Conservation (phyloP, 2,797 vertebrate genomes). For the Anabacerthia variegaticeps region DNA sequence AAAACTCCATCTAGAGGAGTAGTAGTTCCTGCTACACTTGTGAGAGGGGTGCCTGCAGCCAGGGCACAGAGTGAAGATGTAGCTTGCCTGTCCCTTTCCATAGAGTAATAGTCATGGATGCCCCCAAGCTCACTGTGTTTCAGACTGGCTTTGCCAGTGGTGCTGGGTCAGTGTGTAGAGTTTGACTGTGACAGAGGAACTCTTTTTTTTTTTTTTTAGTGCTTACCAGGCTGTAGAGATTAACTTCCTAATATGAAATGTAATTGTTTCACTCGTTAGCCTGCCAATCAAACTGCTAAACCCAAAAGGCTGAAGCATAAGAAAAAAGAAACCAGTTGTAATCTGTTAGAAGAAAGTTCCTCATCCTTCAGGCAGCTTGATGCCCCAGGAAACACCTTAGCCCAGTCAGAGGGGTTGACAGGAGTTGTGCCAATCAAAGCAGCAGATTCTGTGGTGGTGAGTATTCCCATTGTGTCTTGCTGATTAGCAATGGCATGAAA, state of each 20-base stretch:
- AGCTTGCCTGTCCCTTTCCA: neutral
- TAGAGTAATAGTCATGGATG: neutral
- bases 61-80: neutral
- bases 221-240: neutral
- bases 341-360: neutral
- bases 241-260: neutral
- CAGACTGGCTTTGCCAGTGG: neutral
- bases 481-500: neutral
- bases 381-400: neutral
- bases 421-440: neutral
- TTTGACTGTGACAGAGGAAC: neutral
- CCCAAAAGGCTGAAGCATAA: neutral
- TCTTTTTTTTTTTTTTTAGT: neutral
- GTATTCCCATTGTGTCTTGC: neutral
- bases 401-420: neutral
- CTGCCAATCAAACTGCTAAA: neutral
- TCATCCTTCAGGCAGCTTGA: neutral
- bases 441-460: slow-evolving; percentile 17
- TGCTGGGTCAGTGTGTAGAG: neutral
- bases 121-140: neutral
- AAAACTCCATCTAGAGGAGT: neutral
- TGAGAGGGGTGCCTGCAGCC: neutral
- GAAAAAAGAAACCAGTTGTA: neutral
- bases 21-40: neutral
- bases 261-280: neutral